A percentile compares a stretch with the other conserved stretches of the same genome.
Conservation (phyloP, 2,113 vertebrate genomes). For the Tragelaphus scriptus region DNA sequence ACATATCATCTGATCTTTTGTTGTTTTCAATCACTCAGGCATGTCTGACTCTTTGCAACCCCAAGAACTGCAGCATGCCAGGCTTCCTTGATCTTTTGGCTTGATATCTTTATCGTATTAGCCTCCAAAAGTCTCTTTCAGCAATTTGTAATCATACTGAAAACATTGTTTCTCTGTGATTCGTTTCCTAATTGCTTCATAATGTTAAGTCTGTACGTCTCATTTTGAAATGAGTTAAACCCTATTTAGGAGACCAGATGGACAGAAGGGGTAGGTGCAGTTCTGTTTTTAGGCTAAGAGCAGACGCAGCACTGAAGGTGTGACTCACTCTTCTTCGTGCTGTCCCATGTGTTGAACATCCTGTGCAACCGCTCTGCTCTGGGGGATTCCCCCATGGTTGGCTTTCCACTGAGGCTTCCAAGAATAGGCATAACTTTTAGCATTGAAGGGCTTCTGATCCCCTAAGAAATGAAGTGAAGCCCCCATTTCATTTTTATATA, state of each 20-base stretch:
- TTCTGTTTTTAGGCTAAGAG: slow-evolving; percentile 50
- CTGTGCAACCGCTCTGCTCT: background rate
- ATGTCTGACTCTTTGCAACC: background rate
- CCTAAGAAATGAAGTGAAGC: background rate
- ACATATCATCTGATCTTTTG: background rate
- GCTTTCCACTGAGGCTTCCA: background rate
- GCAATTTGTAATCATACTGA: background rate
- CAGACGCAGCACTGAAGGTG: slow-evolving; percentile 35
- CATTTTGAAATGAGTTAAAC: slow-evolving; percentile 9
- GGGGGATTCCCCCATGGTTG: slow-evolving; percentile 2
- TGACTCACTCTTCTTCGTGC: background rate
- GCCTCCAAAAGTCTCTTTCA: background rate
- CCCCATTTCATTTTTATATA: background rate
- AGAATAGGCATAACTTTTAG: slow-evolving; percentile 23
- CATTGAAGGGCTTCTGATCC: background rate
- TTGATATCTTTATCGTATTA: background rate
- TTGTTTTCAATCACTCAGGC: background rate
- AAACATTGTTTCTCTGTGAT: background rate
- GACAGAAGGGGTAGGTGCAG: slow-evolving; percentile 35
- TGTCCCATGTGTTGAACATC: background rate
- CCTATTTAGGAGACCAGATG: slow-evolving; percentile 38
- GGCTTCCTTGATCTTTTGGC: background rate
- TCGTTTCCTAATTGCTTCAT: slow-evolving; percentile 12
- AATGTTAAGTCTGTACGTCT: background rate
- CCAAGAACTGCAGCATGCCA: background rate